Conservation (phyloP, 2,113 vertebrate species). For the Elanus axillaris region DNA sequence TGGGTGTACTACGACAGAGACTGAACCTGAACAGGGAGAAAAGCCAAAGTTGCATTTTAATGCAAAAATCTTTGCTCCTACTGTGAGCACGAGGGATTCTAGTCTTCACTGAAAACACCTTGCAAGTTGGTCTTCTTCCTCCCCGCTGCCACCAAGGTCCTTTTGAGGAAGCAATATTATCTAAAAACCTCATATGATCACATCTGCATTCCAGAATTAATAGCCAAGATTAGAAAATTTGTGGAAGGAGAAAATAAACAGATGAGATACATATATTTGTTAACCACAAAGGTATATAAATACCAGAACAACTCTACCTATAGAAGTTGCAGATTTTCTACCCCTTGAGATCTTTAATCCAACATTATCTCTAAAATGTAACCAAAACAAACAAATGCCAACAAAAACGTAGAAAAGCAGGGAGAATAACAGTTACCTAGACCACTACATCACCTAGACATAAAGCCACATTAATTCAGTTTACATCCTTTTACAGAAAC, state of each 20-base stretch:
- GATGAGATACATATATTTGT: not conserved
- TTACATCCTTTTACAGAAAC: not conserved
- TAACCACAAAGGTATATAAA: not conserved
- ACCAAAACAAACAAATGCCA: not conserved
- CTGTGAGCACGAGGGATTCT: not conserved
- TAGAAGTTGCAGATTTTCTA: not conserved
- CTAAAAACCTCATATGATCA: not conserved
- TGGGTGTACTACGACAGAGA: not conserved
- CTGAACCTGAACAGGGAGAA: accelerated
- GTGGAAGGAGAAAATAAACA: not conserved
- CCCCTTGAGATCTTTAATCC: not conserved
- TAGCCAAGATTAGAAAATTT: not conserved
- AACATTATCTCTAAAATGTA: not conserved
- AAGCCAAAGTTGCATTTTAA: not conserved
- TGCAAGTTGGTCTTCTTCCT: not conserved
- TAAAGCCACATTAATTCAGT: not conserved
- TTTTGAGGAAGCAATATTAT: not conserved
- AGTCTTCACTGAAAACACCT: not conserved
- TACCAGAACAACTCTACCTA: not conserved
- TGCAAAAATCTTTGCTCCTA: not conserved
- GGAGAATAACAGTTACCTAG: not conserved
- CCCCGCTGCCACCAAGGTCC: accelerated
- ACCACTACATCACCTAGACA: accelerated
- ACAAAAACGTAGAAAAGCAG: not conserved
- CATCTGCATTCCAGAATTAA: not conserved